Evolutionary conservation across 2,113 vertebrate species (phyloP).

Genomic region (Acrocephalus kingi): DNA sequence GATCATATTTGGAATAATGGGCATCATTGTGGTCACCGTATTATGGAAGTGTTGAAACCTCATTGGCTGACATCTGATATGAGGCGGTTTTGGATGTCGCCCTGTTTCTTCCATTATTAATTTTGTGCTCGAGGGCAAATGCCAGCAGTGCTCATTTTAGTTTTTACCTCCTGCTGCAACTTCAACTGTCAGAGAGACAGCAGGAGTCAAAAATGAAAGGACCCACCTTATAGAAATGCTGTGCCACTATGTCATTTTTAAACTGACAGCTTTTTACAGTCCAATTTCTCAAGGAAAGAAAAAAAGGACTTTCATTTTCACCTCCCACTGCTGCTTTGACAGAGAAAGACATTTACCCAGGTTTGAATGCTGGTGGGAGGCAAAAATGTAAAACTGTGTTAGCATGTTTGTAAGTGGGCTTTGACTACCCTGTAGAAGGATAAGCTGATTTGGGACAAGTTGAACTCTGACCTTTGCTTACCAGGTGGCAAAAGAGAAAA

Average conservation of each 20-base stretch:
- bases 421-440: conserved; percentile 54
- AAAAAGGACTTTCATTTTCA: conserved; percentile 73
- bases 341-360: conserved; percentile 74
- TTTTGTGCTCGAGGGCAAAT: conserved; percentile 77
- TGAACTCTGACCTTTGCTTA: conserved; percentile 42
- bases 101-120: conserved; percentile 80
- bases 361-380: conserved; percentile 68
- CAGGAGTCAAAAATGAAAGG: conserved; percentile 76
- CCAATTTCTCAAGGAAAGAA: conserved; percentile 73
- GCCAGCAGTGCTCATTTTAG: conserved; percentile 75
- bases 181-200: conserved; percentile 80
- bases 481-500: conserved; percentile 24
- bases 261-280: conserved; percentile 80
- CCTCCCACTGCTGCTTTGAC: conserved; percentile 75
- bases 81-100: conserved; percentile 59
- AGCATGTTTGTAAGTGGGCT: conserved; percentile 66
- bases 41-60: conserved; percentile 62
- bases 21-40: conserved; percentile 62
- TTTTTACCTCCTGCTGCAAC: conserved; percentile 78
- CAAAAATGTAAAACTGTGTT: conserved; percentile 69
- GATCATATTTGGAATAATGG: conserved; percentile 61
- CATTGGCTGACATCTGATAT: conserved; percentile 64
- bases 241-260: conserved; percentile 77
- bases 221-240: conserved; percentile 75
- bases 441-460: conserved; percentile 27